Base-by-base conservation (phyloP, 1,140 invertebrate species). In the Mizuhopecten yessoensis region DNA sequence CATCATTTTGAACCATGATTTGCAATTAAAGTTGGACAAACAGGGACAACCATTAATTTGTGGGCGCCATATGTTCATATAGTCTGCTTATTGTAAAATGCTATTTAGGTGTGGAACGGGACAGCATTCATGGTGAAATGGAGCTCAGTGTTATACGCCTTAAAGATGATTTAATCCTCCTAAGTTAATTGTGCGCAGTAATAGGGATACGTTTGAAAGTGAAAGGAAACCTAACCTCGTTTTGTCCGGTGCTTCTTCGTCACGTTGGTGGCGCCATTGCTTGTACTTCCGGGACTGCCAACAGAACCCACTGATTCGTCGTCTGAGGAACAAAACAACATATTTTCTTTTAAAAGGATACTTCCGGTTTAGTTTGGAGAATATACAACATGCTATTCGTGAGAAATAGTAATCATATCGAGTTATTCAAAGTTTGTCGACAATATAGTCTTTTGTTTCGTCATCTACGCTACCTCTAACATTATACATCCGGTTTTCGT, bases 241-340 rank as follows among this genome's bases (percentile, higher is more conserved):
- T 92, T 92, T 33, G 90, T 87, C 33, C 92, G 86, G 33, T 90
- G 33, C 86, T 92, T 92, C 36, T 91, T 92, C 11, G 20, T 88
- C 23, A 45, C 86, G 42, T 49, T 89, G 86, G 87, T 90, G 34
- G 49, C 23, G 75, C 89, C 89, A 86, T 89, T 87, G n/a, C 90
- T 86, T 17, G 90, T n/a, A 88, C 45, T 90, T 45, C 88, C 92
- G 5, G 92, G 92, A 49, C 92, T 92, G n/a, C 90, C 92, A 7
- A 91, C 88, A 34, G 92, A 91, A 88, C 87, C 90, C n/a, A 75
- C 87, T 15, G 90, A 89, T 45, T 92, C 92, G 86, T 92, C 92
- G 92, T 92, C 92, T 92, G 86, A 34, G 87, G 45, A 86, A n/a
- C 23, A 75, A 29, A 29, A 75, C 57, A 75, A 75, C n/a, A 75